A percentile compares a stretch with the other conserved stretches of the same genome.
Evolutionary conservation across 30 jellyfish, hydroid and myxozoan species (phyloP).

Genomic region (Aurelia sp.): DNA sequence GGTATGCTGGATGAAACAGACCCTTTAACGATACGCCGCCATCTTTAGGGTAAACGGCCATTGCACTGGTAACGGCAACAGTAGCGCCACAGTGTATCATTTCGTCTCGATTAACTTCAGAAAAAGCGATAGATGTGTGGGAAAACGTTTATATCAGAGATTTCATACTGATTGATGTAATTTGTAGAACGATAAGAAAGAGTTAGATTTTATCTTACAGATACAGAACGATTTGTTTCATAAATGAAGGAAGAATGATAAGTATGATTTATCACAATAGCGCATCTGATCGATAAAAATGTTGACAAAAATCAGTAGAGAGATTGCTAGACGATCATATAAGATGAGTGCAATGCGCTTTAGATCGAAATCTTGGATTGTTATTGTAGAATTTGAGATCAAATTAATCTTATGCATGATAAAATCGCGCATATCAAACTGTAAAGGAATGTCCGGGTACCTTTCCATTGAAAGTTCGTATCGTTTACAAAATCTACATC

Average conservation of each 20-base stretch:
- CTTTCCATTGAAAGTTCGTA: background rate
- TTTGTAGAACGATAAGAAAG: background rate
- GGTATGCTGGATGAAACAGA: too few species aligned
- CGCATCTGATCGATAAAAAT: slow-evolving; percentile 14
- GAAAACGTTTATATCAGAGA: slow-evolving; percentile 1
- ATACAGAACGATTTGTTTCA: background rate
- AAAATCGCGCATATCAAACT: background rate
- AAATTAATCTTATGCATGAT: background rate
- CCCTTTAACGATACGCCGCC: too few species aligned
- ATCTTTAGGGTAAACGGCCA: too few species aligned
- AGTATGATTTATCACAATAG: background rate
- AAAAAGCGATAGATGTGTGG: background rate
- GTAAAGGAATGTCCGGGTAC: slow-evolving; percentile 7
- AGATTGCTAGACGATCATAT: background rate
- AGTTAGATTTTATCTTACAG: background rate
- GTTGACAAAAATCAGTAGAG: background rate
- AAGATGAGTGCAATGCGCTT: slow-evolving; percentile 9
- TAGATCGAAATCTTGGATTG: slow-evolving; percentile 11
- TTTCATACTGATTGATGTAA: background rate
- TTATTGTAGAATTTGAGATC: background rate
- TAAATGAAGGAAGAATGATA: background rate
- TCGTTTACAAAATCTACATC: too few species aligned
- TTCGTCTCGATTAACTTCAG: too few species aligned
- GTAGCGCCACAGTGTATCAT: too few species aligned
- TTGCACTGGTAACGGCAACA: too few species aligned